A percentile compares a stretch with the other conserved stretches of the same genome.
Conservation (phyloP, 2,113 vertebrate genomes). For the Proteles cristata region DNA sequence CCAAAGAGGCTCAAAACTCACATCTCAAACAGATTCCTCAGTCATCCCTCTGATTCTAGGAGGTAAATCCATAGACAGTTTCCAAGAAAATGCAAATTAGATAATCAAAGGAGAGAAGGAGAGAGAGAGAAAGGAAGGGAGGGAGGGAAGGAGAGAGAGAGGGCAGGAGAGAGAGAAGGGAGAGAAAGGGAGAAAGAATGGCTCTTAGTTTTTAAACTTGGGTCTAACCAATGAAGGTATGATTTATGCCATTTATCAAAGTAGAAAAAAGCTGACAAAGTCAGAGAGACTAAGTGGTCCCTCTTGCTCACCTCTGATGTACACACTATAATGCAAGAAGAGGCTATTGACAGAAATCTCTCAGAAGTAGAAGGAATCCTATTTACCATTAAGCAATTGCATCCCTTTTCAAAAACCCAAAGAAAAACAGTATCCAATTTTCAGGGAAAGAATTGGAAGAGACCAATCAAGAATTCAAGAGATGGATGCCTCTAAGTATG, state of each 20-base stretch:
- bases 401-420: neutral
- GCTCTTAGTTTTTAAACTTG: conserved; percentile 6
- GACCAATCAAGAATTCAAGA: neutral
- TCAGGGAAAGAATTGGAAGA: neutral
- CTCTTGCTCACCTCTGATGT: neutral
- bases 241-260: neutral
- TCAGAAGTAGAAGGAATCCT: neutral
- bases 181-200: neutral
- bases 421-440: neutral
- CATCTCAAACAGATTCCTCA: neutral
- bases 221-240: neutral
- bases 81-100: neutral
- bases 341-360: neutral
- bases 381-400: neutral
- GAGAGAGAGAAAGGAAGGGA: neutral
- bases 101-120: neutral
- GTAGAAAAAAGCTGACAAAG: neutral
- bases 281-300: neutral
- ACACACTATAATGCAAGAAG: neutral
- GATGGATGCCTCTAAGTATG: neutral
- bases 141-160: neutral
- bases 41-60: neutral
- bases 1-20: conserved; percentile 28
- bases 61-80: neutral
- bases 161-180: neutral